Percentiles rank a stretch among this genome's conserved stretches.
These are phyloP conservation scores for Lobophora halterata DNA, from an alignment of 2,888 invertebrate genomes.

Conservation along the genomic window DNA sequence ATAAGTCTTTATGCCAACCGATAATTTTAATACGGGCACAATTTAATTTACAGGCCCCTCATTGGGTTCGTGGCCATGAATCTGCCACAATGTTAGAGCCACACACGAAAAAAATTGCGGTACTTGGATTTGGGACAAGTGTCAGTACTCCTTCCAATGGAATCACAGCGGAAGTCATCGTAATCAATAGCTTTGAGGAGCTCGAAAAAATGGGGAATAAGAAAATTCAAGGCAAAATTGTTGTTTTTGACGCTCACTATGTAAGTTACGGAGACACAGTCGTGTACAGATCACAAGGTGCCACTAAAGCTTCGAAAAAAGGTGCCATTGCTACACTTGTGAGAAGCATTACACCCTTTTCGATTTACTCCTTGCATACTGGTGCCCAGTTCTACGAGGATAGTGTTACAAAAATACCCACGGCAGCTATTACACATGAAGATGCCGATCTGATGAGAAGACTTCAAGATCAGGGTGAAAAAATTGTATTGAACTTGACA, in stretches of 20 bases:
- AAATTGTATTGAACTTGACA: slow-evolving; percentile 70
- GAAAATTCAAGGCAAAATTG: slow-evolving; percentile 85
- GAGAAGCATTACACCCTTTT: slow-evolving; percentile 87
- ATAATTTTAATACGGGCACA: no score
- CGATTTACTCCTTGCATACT: slow-evolving; percentile 87
- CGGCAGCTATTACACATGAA: slow-evolving; percentile 87
- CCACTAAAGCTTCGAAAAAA: slow-evolving; percentile 83
- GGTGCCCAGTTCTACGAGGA: slow-evolving; percentile 83
- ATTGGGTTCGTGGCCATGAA: slow-evolving; percentile 82
- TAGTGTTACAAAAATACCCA: slow-evolving; percentile 83
- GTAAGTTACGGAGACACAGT: slow-evolving; percentile 84
- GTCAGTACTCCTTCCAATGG: slow-evolving; percentile 85
- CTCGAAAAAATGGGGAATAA: slow-evolving; percentile 68
- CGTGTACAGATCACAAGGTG: slow-evolving; percentile 83
- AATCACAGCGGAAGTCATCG: slow-evolving; percentile 85
- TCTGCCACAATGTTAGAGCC: slow-evolving; percentile 82
- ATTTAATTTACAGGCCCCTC: slow-evolving; percentile 50
- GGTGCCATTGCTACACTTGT: slow-evolving; percentile 88
- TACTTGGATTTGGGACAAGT: slow-evolving; percentile 86
- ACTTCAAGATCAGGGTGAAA: slow-evolving; percentile 76
- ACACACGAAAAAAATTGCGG: slow-evolving; percentile 77
- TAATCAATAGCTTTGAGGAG: slow-evolving; percentile 85
- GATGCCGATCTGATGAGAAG: slow-evolving; percentile 86
- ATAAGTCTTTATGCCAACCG: no score
- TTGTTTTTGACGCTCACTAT: slow-evolving; percentile 86